Evolutionary conservation across 2,888 invertebrate species (phyloP), one percentile per base, ranked within the genome.

Genomic region (Sthenelais limicola): DNA sequence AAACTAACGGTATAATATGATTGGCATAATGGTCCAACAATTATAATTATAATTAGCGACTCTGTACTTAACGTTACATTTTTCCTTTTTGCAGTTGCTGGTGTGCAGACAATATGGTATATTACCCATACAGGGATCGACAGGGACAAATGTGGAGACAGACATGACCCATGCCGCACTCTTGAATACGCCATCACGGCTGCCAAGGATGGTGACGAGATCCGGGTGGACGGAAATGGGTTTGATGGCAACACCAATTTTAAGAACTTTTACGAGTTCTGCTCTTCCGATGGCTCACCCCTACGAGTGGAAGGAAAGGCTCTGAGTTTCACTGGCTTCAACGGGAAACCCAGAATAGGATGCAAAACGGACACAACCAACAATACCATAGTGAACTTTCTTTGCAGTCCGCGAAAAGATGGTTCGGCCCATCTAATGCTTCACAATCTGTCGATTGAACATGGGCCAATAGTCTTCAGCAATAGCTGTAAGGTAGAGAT

Each of bases 401-500:
- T 47, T 38, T 68, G 52, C 24, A 26, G 28, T 15, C 26, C 56
- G 18, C 26, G 48, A 12, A 43, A 54, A 47, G 38, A 67, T 28
- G 35, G 56, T 15, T 32, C 33, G 12, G 66, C 73, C 3, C 30
- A 28, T 15, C 28, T 75, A 26, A 28, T 68, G 30, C 26, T 73
- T 5, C 49, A 52, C 32, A 74, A 74, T 32, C n/a, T 74, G 18
- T 24, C 38, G n/a, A 43, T 74, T 7, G 62, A 69, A 28, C 67
- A 74, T 69, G 72, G 71, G 26, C n/a, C 21, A 0, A 28, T 74
- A n/a, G 15, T 15, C 12, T 43, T 74, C 33, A 32, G 66, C 26
- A 62, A 62, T 24, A 72, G 74, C 49, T 74, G 76, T 26, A 38
- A 58, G 3, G 47, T 76, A 18, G 47, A 68, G 47, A 68, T 74